Evolutionary conservation across 2,888 invertebrate species (phyloP).

Genomic region (Drosophila diplacantha): DNA sequence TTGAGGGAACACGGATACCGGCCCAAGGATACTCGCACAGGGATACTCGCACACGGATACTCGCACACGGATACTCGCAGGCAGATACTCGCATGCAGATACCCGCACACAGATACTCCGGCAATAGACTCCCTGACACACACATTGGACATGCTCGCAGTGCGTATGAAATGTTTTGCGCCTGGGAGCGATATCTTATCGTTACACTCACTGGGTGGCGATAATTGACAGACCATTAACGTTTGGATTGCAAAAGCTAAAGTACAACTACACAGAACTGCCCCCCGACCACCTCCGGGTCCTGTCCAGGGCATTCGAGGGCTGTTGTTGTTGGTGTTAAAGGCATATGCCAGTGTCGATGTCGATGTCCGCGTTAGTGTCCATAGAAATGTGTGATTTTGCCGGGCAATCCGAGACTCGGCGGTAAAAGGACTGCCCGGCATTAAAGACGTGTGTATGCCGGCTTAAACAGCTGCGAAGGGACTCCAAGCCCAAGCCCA

Average conservation of each 20-base stretch:
- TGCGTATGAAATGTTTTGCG: slow-evolving; percentile 46
- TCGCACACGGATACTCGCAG: background rate
- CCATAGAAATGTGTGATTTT: slow-evolving; percentile 26
- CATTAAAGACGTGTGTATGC: background rate
- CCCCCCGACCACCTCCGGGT: too few relatives aligned
- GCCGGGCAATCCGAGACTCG: background rate
- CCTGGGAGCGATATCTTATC: slow-evolving; percentile 65
- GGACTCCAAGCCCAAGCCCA: background rate
- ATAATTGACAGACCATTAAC: slow-evolving; percentile 72
- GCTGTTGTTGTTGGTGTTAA: slow-evolving; percentile 1
- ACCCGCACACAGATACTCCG: too few relatives aligned
- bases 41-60: background rate
- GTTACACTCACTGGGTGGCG: slow-evolving; percentile 72
- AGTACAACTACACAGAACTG: slow-evolving; percentile 41
- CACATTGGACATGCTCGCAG: slow-evolving; percentile 6
- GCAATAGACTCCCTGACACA: background rate
- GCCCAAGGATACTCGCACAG: background rate
- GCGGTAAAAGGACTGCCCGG: background rate
- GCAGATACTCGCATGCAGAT: too few relatives aligned
- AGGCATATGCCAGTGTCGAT: slow-evolving; percentile 17
- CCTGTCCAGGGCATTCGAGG: background rate
- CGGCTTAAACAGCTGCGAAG: background rate
- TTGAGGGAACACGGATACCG: slow-evolving; percentile 39
- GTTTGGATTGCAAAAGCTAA: slow-evolving; percentile 67
- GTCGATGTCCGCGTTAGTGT: slow-evolving; percentile 4